Percentiles rank a stretch among this genome's conserved stretches.
These are phyloP conservation scores for Nesidiocoris tenuis DNA, from an alignment of 2,888 invertebrate species.

Conservation along the genomic window DNA sequence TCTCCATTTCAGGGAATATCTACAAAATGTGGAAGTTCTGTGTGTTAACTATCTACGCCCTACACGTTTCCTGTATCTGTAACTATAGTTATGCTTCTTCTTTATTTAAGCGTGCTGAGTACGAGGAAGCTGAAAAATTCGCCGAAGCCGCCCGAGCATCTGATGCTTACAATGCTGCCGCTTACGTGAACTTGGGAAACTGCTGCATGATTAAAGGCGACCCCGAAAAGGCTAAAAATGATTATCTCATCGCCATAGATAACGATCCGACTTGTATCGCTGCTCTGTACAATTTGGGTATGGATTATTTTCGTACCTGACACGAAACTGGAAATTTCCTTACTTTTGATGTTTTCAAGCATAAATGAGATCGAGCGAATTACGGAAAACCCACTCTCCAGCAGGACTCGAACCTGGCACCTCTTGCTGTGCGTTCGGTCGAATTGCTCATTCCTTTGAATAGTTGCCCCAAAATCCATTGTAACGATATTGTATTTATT, in stretches of 20 bases:
- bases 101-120: slow-evolving; percentile 83
- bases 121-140: slow-evolving; percentile 73
- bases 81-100: no score
- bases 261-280: slow-evolving; percentile 80
- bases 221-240: slow-evolving; percentile 68
- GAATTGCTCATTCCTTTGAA: neutral
- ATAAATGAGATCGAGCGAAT: no score
- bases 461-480: neutral
- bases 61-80: no score
- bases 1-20: no score
- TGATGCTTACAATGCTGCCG: slow-evolving; percentile 60
- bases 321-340: no score
- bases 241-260: slow-evolving; percentile 72
- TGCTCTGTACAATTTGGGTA: slow-evolving; percentile 78
- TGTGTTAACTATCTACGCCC: no score
- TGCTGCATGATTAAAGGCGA: slow-evolving; percentile 71
- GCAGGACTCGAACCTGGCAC: no score
- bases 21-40: no score
- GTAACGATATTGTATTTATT: no score
- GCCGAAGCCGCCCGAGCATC: slow-evolving; percentile 71
- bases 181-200: slow-evolving; percentile 82
- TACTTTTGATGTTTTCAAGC: no score
- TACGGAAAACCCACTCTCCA: no score
- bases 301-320: neutral
- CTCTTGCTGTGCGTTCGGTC: no score